Evolutionary conservation across 2,888 invertebrate genomes (phyloP), one percentile per base, ranked within the genome.

Genomic region (Meteorus cinctellus): DNA sequence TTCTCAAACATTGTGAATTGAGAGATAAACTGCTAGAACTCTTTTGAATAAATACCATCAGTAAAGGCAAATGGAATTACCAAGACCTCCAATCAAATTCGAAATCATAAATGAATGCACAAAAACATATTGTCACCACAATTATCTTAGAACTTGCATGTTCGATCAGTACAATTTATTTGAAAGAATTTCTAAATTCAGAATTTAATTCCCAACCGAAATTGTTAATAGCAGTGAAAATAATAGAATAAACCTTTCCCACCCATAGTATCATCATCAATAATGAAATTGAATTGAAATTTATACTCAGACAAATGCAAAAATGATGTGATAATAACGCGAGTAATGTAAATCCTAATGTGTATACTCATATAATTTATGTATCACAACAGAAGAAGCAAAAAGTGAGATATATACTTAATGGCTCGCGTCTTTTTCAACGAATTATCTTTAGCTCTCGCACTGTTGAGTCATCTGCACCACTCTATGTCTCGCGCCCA

Each of bases 21-120:
- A 88, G 87, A 88, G 88, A 89, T 88, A 88, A 88, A 62, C n/a
- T 3, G 19, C 16, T 36, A 2, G n/a, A 19, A 65, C 34, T 36
- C 27, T 36, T 65, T 8, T 36, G 19, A 29, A 29, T 27, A 29
- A 62, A 59, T n/a, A n/a, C 19, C 59, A 41, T 41, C 41, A 41
- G 4, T 12, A 48, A n/a, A 16, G n/a, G 16, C 10, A 48, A 48
- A 48, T n/a, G 4, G 4, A 48, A 48, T 48, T 48, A 48, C n/a
- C 48, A 48, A 48, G 3, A 10, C n/a, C 16, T 2, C 14, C 4
- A 48, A n/a, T 48, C 2, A n/a, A n/a, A 48, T 48, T 48, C 4
- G 1, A 48, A 48, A 41, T 41, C 12, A 12, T 2, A 41, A 41
- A 41, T 41, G 12, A 41, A 12, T 41, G 8, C 5, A 48, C 14